Evolutionary conservation across 2,888 invertebrate species (phyloP).

Genomic region (Watsonalla cultraria): DNA sequence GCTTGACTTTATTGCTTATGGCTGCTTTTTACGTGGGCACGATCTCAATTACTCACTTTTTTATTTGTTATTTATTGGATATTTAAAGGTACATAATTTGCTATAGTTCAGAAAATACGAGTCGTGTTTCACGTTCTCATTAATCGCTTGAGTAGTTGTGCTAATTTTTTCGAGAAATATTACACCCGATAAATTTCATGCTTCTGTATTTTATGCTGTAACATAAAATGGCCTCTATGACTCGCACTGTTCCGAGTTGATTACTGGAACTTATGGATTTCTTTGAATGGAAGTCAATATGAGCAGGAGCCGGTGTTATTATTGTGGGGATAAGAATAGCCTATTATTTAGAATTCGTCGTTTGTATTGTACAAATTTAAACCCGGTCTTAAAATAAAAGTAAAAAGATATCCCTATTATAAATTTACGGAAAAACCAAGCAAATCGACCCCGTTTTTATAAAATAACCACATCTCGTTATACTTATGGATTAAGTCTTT

Average conservation of each 20-base stretch:
- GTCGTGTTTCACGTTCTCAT: constrained; percentile 72
- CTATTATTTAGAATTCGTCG: neutral
- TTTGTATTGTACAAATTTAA: too few relatives aligned
- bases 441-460: too few relatives aligned
- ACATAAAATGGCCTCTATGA: constrained; percentile 51
- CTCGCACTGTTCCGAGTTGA: constrained; percentile 42
- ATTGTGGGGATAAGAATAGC: constrained; percentile 4
- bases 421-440: too few relatives aligned
- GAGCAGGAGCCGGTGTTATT: constrained; percentile 9
- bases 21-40: constrained; percentile 54
- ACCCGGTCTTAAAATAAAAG: too few relatives aligned
- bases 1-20: constrained; percentile 50
- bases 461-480: too few relatives aligned
- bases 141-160: constrained; percentile 71
- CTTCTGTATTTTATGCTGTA: constrained; percentile 55
- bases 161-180: constrained; percentile 69
- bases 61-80: constrained; percentile 53
- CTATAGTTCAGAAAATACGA: constrained; percentile 54
- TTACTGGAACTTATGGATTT: constrained; percentile 50
- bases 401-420: too few relatives aligned
- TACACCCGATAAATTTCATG: constrained; percentile 64
- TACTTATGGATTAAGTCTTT: too few relatives aligned
- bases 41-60: constrained; percentile 59
- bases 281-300: constrained; percentile 37
- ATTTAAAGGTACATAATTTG: constrained; percentile 66